Evolutionary conservation across 2,888 invertebrate genomes (phyloP).

Genomic region (Heliothis peltigera): DNA sequence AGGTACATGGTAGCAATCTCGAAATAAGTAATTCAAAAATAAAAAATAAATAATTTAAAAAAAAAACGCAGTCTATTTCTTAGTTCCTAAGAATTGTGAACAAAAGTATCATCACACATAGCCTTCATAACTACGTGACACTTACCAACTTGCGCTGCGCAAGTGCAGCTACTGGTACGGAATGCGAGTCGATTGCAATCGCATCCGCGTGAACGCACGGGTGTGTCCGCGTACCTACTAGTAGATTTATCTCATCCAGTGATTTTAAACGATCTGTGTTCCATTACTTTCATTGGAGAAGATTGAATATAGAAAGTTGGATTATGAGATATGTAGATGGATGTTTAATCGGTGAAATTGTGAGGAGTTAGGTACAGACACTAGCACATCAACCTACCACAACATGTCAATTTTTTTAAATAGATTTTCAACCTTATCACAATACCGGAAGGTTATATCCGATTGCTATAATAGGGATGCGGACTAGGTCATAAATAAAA

Average conservation of each 20-base stretch:
- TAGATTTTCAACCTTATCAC: too few species aligned
- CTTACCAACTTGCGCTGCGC: constrained; percentile 1
- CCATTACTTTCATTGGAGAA: background rate
- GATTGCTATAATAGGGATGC: too few species aligned
- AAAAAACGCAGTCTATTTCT: too few species aligned
- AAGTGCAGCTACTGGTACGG: constrained; percentile 3
- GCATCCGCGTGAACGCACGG: constrained; percentile 18
- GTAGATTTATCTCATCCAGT: constrained; percentile 13
- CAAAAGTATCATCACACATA: background rate
- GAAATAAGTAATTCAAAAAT: too few species aligned
- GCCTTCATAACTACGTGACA: constrained; percentile 3
- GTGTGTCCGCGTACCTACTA: constrained; percentile 16
- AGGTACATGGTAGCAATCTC: too few species aligned
- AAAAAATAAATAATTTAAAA: background rate
- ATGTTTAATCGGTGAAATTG: too few species aligned
- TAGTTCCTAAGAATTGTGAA: background rate
- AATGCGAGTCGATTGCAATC: constrained; percentile 40
- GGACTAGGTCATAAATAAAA: too few species aligned
- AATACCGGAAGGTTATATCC: too few species aligned
- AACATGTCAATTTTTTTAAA: too few species aligned
- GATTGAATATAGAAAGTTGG: background rate
- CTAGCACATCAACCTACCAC: too few species aligned
- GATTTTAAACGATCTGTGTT: constrained; percentile 11
- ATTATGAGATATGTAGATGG: too few species aligned
- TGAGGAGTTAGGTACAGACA: too few species aligned